A percentile compares a stretch with the other conserved stretches of the same genome.
phyloP scores from a whole-genome alignment of 1,140 invertebrate species.

The Zeugodacus cucurbitae region DNA sequence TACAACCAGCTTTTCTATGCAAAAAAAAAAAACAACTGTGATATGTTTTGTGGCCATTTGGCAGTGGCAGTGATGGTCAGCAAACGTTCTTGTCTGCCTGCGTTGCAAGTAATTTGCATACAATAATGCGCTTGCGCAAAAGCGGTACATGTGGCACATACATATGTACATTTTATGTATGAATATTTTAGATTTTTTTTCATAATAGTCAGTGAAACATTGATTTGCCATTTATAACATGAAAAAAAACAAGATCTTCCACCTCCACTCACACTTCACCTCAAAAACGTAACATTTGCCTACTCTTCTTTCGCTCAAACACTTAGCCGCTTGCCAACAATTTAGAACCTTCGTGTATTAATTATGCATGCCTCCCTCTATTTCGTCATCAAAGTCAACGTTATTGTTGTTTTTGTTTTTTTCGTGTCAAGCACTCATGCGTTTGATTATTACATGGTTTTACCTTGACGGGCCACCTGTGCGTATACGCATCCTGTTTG shows the following conservation, averaged over 20 bases:
- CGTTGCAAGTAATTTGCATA: conserved; percentile 2
- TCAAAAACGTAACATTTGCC: not conserved
- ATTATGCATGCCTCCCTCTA: not conserved
- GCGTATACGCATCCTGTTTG: conserved; percentile 25
- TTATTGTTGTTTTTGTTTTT: not conserved
- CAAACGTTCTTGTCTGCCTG: not conserved
- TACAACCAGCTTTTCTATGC: not conserved
- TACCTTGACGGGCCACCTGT: conserved; percentile 17
- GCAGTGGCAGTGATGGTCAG: conserved; percentile 33
- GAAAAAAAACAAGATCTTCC: not conserved
- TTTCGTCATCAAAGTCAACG: conserved; percentile 10
- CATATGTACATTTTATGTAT: not conserved
- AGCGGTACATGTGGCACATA: not conserved
- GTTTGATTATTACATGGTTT: conserved; percentile 15
- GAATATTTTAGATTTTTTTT: not conserved
- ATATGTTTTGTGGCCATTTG: not conserved
- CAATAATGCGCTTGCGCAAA: conserved; percentile 13
- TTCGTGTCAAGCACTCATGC: not conserved
- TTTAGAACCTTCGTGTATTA: conserved; percentile 13
- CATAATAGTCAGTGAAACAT: not conserved
- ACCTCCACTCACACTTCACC: not conserved
- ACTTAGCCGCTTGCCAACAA: not conserved
- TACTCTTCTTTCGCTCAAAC: not conserved
- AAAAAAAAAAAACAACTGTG: no score
- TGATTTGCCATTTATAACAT: not conserved